These are phyloP conservation scores for Ochotona princeps DNA, from an alignment of 2,113 vertebrate species.

Conservation along the genomic window DNA sequence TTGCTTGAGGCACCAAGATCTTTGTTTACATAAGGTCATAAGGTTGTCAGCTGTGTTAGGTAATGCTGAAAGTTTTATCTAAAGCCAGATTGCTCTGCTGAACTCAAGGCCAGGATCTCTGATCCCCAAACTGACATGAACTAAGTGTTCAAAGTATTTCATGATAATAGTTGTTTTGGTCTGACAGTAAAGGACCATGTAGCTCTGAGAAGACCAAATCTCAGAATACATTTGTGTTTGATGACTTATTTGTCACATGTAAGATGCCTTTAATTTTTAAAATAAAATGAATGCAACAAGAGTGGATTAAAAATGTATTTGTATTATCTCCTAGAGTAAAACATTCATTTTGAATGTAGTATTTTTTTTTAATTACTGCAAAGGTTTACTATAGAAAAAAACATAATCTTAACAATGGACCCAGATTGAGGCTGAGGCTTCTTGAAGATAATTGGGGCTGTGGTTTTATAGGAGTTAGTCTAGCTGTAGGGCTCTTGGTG, in stretches of 20 bases:
- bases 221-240: neutral
- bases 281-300: conserved; percentile 19
- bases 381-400: too few species aligned
- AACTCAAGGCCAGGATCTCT: conserved; percentile 16
- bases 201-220: conserved; percentile 1
- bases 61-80: conserved; percentile 29
- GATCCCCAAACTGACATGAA: neutral
- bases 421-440: too few species aligned
- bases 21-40: neutral
- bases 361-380: too few species aligned
- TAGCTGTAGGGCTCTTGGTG: too few species aligned
- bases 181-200: neutral
- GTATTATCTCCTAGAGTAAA: conserved; percentile 9
- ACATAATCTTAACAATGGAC: too few species aligned
- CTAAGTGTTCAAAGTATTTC: conserved; percentile 3
- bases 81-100: conserved; percentile 9
- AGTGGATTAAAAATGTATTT: conserved; percentile 17
- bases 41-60: conserved; percentile 11
- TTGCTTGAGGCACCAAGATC: too few species aligned
- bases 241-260: conserved; percentile 28
- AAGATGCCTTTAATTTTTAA: conserved; percentile 27
- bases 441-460: too few species aligned
- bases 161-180: conserved; percentile 46
- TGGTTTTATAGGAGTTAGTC: too few species aligned
- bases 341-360: neutral